Percentiles rank a stretch among this genome's conserved stretches.
Conservation (phyloP, 2,113 vertebrate species). For the Nothocercus nigrocapillus region DNA sequence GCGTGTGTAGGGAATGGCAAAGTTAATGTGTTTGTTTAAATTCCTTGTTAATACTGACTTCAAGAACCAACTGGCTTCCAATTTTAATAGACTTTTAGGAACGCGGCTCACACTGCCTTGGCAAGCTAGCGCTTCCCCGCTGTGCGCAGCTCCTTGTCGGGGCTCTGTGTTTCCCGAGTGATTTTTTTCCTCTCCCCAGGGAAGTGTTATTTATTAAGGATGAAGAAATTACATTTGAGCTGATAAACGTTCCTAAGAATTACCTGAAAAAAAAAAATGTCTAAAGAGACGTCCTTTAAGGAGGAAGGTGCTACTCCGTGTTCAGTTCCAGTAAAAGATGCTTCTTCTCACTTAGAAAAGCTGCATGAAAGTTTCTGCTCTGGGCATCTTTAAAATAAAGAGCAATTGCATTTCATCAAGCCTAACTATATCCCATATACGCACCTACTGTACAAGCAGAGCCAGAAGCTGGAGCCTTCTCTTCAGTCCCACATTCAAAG, state of each 20-base stretch:
- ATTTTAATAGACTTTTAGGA: neutral
- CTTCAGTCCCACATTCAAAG: neutral
- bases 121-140: neutral
- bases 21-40: neutral
- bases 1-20: neutral
- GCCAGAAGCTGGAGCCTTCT: neutral
- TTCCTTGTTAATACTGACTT: neutral
- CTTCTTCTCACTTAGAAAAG: neutral
- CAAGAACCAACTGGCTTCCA: neutral
- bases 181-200: neutral
- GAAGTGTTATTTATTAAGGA: neutral
- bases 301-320: neutral
- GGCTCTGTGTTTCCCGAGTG: neutral
- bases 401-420: neutral
- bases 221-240: neutral
- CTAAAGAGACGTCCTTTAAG: neutral
- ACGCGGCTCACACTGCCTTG: neutral
- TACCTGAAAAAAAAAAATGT: neutral
- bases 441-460: accelerated
- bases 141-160: neutral
- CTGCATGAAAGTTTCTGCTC: neutral
- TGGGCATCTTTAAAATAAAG: neutral
- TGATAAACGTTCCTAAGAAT: neutral
- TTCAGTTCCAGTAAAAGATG: neutral
- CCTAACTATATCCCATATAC: neutral